These are phyloP conservation scores for Oenanthe oenanthe DNA, from an alignment of 2,113 vertebrate species.

Conservation along the genomic window DNA sequence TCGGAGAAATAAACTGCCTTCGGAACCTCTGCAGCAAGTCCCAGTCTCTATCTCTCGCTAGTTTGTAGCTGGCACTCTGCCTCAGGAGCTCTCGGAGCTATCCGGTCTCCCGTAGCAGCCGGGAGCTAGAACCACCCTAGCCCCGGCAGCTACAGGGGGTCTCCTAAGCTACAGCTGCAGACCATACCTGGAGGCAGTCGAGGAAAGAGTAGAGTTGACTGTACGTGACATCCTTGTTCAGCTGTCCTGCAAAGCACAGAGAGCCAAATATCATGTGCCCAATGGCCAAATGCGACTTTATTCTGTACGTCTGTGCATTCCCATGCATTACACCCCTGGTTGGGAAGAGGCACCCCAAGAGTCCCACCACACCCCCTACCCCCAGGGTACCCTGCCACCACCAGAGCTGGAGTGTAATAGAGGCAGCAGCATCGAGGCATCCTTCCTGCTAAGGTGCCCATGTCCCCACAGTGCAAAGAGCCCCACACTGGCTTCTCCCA, in stretches of 20 bases:
- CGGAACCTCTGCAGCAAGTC: no score
- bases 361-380: no score
- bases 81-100: no score
- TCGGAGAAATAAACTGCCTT: no score
- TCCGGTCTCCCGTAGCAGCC: no score
- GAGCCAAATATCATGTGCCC: background rate
- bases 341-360: background rate
- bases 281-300: background rate
- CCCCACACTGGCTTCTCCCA: background rate
- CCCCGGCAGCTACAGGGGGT: no score
- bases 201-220: constrained; percentile 76
- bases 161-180: background rate
- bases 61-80: no score
- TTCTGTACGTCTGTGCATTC: background rate
- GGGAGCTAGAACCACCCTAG: no score
- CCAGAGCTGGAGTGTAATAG: background rate
- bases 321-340: background rate
- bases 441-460: background rate
- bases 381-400: background rate
- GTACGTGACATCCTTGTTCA: constrained; percentile 78
- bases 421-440: background rate
- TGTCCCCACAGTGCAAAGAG: background rate
- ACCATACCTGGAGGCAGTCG: constrained; percentile 76
- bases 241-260: constrained; percentile 72
- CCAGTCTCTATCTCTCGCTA: no score